Conservation (phyloP, 2,888 invertebrate genomes). For the Diaphora mendica region DNA sequence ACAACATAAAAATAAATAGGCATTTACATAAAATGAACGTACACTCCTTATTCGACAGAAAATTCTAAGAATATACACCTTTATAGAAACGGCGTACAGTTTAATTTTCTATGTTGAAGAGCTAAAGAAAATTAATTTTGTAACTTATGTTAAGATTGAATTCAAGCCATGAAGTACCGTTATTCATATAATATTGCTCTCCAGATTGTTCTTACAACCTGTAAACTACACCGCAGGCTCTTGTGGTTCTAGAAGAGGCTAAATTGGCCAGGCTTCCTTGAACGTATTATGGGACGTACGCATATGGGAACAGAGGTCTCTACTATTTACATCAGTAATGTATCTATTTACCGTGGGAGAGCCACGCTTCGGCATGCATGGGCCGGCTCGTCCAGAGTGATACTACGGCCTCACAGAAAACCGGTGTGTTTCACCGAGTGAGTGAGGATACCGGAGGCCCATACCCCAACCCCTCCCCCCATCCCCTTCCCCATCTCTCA, state of each 20-base stretch:
- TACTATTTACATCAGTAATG: background rate
- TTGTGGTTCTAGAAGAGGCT: background rate
- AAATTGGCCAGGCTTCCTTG: background rate
- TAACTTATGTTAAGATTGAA: conserved; percentile 31
- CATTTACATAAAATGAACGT: conserved; percentile 35
- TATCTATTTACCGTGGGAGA: no score
- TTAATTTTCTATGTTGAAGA: conserved; percentile 15
- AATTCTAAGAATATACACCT: conserved; percentile 21
- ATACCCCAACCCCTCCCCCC: no score
- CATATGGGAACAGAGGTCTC: background rate
- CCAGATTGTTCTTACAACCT: background rate
- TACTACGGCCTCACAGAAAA: no score
- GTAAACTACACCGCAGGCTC: no score
- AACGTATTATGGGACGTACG: background rate
- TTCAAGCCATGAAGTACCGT: conserved; percentile 11
- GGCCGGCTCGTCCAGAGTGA: no score
- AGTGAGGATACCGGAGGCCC: no score
- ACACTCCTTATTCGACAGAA: conserved; percentile 20
- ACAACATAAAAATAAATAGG: conserved; percentile 48
- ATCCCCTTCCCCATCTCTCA: no score
- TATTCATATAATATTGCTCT: background rate
- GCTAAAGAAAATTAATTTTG: conserved; percentile 41
- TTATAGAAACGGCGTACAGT: conserved; percentile 10
- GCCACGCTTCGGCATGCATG: no score
- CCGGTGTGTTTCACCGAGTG: no score